Conservation (phyloP, 37 sponge, comb jelly and placozoan species). For the Halisarca cf. caerulea region DNA sequence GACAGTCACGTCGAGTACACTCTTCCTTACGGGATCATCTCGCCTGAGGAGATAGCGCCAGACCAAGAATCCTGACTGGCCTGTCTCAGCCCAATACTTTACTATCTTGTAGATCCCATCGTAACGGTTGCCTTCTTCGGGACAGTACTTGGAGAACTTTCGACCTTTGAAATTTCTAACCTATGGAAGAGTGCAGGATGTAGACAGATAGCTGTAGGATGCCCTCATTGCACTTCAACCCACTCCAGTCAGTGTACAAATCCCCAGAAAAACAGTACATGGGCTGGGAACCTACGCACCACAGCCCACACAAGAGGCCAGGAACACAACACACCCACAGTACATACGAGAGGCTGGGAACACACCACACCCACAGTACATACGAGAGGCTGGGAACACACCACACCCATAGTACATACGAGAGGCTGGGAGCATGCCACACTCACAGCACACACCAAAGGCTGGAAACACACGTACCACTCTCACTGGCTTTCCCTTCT, state of each 20-base stretch:
- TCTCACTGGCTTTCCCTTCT: constrained; percentile 82
- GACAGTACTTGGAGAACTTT: constrained; percentile 85
- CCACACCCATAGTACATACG: not conserved
- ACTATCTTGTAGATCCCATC: constrained; percentile 95
- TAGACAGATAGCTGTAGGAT: not conserved
- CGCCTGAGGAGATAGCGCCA: constrained; percentile 84
- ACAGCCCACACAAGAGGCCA: too few species aligned
- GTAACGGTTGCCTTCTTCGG: constrained; percentile 89
- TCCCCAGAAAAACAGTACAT: too few species aligned
- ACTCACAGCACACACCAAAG: not conserved
- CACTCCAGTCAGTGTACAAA: too few species aligned
- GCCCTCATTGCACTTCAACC: too few species aligned
- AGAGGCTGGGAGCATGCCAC: not conserved
- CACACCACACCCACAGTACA: not conserved
- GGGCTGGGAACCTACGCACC: too few species aligned
- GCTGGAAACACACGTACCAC: constrained; percentile 54
- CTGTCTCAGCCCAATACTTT: constrained; percentile 93
- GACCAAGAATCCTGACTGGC: constrained; percentile 72
- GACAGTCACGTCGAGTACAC: not conserved
- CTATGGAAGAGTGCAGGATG: constrained; percentile 27
- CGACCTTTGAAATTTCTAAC: constrained; percentile 80
- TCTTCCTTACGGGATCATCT: constrained; percentile 70
- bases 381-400: not conserved
- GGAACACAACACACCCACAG: not conserved
- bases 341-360: not conserved